A percentile compares a stretch with the other conserved stretches of the same genome.
These are phyloP conservation scores for Ageneiosus marmoratus DNA, from an alignment of 2,113 vertebrate species.

Conservation along the genomic window DNA sequence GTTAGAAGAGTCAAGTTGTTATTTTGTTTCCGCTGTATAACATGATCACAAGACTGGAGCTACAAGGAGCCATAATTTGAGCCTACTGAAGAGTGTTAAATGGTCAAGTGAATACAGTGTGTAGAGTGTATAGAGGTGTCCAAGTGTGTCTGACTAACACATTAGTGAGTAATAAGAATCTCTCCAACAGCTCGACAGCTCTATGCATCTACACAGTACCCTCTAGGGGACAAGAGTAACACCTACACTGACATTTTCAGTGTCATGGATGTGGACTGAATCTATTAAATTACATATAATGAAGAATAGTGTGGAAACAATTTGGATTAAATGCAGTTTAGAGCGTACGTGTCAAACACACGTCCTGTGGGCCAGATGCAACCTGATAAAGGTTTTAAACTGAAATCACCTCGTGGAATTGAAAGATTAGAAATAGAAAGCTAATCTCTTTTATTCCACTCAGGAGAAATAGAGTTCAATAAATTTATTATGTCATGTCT, in stretches of 20 bases:
- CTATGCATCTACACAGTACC: slow-evolving; percentile 32
- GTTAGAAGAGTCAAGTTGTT: background rate
- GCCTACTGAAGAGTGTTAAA: slow-evolving; percentile 23
- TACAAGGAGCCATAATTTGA: background rate
- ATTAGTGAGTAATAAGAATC: slow-evolving; percentile 40
- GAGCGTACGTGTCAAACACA: background rate
- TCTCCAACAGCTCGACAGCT: slow-evolving; percentile 22
- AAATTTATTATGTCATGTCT: background rate
- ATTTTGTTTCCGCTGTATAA: background rate
- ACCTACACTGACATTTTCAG: background rate
- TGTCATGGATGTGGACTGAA: background rate
- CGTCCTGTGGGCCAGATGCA: background rate
- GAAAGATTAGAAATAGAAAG: background rate
- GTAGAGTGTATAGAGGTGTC: slow-evolving; percentile 19
- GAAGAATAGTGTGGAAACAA: background rate
- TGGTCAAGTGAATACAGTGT: slow-evolving; percentile 30
- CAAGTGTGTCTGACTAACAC: slow-evolving; percentile 45
- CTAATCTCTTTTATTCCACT: background rate
- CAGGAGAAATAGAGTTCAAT: background rate
- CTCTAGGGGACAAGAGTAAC: slow-evolving; percentile 14
- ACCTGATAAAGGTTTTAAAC: background rate
- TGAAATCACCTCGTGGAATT: background rate
- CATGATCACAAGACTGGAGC: background rate
- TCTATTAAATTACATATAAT: background rate
- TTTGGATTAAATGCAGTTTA: background rate